Conservation (phyloP, 2,888 invertebrate species). For the Drosophila merina region DNA sequence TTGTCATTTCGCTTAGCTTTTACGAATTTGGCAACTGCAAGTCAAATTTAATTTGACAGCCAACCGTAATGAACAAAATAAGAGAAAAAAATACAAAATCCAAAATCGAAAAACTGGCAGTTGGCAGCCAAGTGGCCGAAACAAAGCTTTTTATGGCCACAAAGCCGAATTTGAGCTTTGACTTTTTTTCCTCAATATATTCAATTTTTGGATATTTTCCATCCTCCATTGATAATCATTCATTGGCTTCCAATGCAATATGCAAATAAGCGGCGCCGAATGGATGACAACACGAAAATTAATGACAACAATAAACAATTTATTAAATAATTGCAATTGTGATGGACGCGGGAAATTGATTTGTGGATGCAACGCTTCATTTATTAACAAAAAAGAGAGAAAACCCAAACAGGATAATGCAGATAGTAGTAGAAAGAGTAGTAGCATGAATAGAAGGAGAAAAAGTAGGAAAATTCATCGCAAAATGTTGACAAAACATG, state of each 20-base stretch:
- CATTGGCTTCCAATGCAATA: slow-evolving; percentile 11
- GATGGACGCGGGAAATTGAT: slow-evolving; percentile 24
- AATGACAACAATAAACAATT: slow-evolving; percentile 44
- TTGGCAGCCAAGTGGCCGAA: slow-evolving; percentile 53
- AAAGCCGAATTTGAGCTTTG: slow-evolving; percentile 44
- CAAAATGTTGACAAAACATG: slow-evolving; percentile 42
- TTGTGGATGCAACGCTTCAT: slow-evolving; percentile 22
- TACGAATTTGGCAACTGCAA: slow-evolving; percentile 76
- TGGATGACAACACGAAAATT: slow-evolving; percentile 36
- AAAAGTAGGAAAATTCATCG: slow-evolving; percentile 19
- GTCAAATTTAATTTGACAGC: slow-evolving; percentile 74
- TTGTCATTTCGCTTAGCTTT: slow-evolving; percentile 22
- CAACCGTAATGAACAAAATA: slow-evolving; percentile 65
- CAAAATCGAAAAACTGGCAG: slow-evolving; percentile 54
- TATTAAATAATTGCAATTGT: slow-evolving; percentile 37
- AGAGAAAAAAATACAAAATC: slow-evolving; percentile 7
- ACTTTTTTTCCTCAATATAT: slow-evolving; percentile 14
- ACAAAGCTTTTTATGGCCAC: slow-evolving; percentile 75
- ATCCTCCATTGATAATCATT: slow-evolving; percentile 5
- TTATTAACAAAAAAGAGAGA: too few relatives aligned
- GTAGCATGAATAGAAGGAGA: neutral
- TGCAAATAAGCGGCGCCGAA: slow-evolving; percentile 31
- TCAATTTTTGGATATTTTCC: slow-evolving; percentile 22
- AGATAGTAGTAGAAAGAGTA: slow-evolving; percentile 10
- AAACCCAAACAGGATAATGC: neutral